Conservation (phyloP, 2,113 vertebrate genomes). For the Oplegnathus fasciatus region DNA sequence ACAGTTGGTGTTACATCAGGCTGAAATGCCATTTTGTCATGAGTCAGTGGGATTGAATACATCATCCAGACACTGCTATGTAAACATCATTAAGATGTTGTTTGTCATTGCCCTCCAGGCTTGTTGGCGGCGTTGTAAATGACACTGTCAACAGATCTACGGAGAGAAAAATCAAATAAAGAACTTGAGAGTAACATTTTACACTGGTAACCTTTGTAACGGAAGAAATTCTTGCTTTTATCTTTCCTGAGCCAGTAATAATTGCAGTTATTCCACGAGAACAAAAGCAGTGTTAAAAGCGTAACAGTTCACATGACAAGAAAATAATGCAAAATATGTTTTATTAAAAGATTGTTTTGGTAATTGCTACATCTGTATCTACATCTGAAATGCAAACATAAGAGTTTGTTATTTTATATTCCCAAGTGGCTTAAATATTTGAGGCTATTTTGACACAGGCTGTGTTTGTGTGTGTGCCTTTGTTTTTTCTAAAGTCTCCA, state of each 20-base stretch:
- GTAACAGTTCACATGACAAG: neutral
- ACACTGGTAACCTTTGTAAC: neutral
- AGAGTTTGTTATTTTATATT: constrained; percentile 26
- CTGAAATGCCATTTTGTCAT: constrained; percentile 64
- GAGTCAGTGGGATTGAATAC: constrained; percentile 70
- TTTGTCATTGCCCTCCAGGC: constrained; percentile 63
- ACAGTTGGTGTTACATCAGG: constrained; percentile 46
- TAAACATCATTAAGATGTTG: constrained; percentile 74
- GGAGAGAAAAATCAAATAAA: constrained; percentile 22
- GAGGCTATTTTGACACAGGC: neutral
- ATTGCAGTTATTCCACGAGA: constrained; percentile 8
- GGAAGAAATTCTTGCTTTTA: neutral
- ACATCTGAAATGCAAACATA: neutral
- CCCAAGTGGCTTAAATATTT: constrained; percentile 1
- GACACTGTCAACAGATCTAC: constrained; percentile 17
- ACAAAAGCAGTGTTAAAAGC: neutral
- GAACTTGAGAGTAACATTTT: constrained; percentile 14
- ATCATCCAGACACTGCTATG: constrained; percentile 61
- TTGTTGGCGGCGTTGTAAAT: constrained; percentile 54
- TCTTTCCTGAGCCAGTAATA: neutral
- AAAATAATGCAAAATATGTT: constrained; percentile 2
- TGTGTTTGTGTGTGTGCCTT: neutral
- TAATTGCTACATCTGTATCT: neutral
- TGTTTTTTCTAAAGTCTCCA: constrained; percentile 7
- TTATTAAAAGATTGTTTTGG: neutral